Evolutionary conservation across 2,888 invertebrate species (phyloP), one percentile per base, ranked within the genome.

Genomic region (Oscheius sp.): DNA sequence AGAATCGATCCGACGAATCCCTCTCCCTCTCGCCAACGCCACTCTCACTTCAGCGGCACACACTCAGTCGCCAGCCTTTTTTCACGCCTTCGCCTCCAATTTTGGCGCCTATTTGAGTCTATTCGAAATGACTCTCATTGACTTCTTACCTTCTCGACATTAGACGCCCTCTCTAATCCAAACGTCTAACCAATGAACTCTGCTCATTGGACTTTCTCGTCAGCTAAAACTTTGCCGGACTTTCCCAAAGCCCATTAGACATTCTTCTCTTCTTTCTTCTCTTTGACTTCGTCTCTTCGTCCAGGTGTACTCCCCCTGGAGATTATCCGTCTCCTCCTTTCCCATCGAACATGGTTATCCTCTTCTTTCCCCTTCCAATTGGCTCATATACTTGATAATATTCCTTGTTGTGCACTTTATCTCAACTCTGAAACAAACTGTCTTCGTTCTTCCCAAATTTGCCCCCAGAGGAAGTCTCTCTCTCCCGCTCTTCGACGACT

Each of bases 71-170:
- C 49, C 64, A 66, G 66, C 29, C 66, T 66, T 66, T 66, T 66
- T 66, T 66, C 66, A 58, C 58, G 63, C 63, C 61, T 43, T 45
- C 35, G 41, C 61, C 45, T 46, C 46, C 63, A 63, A 63, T 63
- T 63, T 63, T 45, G 63, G 63, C 25, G 58, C 58, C 27, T 35
- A 58, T 29, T 35, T 9, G 35, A 9, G 5, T 35, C 35, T 35
- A 35, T 61, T 61, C 61, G 43, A 21, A 21, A 13, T 21, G 55
- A 23, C 23, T 25, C 23, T 55, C 55, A 21, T 55, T 55, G 55
- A 6, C 25, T 21, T 55, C 55, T 55, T 25, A 21, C 25, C 55
- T 55, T 25, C 25, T 55, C 21, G 25, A 55, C 23, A 21, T 21
- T 21, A 55, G 21, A 7, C 55, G 3, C 55, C 23, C 25, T 23